A percentile compares a stretch with the other conserved stretches of the same genome.
phyloP scores from a whole-genome alignment of 2,888 invertebrate species.

The Ectropis crepuscularia region DNA sequence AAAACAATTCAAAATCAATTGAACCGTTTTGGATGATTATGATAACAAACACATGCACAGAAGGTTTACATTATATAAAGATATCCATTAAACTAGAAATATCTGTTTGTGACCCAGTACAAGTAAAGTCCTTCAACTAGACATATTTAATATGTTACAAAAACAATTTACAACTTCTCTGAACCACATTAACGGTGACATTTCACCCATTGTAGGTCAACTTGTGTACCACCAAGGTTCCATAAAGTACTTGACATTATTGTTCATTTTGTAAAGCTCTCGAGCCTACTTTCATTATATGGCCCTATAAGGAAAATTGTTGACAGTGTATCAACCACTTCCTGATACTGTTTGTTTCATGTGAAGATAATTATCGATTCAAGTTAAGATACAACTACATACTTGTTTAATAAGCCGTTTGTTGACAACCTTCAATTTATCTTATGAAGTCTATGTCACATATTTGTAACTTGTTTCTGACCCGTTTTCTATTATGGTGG shows the following conservation, averaged over 20 bases:
- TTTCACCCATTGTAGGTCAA: constrained; percentile 78
- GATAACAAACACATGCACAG: too few relatives aligned
- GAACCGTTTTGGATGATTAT: too few relatives aligned
- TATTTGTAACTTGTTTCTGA: constrained; percentile 4
- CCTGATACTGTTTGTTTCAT: constrained; percentile 52
- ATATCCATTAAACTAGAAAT: background rate
- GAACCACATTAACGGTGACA: constrained; percentile 69
- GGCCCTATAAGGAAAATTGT: constrained; percentile 57
- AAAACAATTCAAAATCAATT: too few relatives aligned
- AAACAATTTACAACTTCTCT: constrained; percentile 45
- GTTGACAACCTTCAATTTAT: constrained; percentile 19
- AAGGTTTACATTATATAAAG: too few relatives aligned
- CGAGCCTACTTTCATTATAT: constrained; percentile 64
- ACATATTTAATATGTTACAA: constrained; percentile 2
- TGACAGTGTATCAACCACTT: constrained; percentile 45
- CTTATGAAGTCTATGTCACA: constrained; percentile 8
- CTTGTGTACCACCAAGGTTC: constrained; percentile 77
- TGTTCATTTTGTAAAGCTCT: constrained; percentile 57
- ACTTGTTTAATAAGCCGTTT: background rate
- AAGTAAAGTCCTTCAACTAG: background rate
- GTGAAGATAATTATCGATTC: constrained; percentile 26
- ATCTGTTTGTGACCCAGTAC: background rate
- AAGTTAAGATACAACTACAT: constrained; percentile 2
- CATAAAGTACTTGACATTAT: constrained; percentile 74
- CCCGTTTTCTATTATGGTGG: constrained; percentile 3